Evolutionary conservation across 2,888 invertebrate genomes (phyloP).

Genomic region (Drosophila leonis): DNA sequence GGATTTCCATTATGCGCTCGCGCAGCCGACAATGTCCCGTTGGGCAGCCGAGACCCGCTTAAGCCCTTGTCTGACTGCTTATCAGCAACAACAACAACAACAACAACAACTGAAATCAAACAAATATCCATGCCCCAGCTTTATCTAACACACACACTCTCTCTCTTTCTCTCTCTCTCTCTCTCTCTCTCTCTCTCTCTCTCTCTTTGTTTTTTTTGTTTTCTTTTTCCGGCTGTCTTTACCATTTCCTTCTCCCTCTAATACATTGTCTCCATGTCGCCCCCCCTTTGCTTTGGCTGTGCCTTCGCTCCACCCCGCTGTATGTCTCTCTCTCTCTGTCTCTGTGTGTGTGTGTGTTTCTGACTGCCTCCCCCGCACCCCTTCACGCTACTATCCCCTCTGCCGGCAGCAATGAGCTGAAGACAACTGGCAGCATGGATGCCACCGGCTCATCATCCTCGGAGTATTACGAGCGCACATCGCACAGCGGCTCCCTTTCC

Average conservation of each 20-base stretch:
- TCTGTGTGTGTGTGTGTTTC: slow-evolving; percentile 18
- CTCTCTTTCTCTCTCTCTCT: slow-evolving; percentile 32
- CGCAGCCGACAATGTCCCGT: slow-evolving; percentile 30
- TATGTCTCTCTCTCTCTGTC: slow-evolving; percentile 1
- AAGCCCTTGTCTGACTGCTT: slow-evolving; percentile 61
- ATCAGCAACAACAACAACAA: slow-evolving; percentile 47
- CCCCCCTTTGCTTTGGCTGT: slow-evolving; percentile 15
- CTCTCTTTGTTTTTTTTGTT: slow-evolving; percentile 9
- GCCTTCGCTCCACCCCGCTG: background rate
- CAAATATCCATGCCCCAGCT: slow-evolving; percentile 59
- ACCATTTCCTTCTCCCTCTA: slow-evolving; percentile 16
- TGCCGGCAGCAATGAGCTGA: slow-evolving; percentile 65
- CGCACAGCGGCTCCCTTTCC: slow-evolving; percentile 83
- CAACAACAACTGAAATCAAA: slow-evolving; percentile 24
- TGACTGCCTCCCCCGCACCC: slow-evolving; percentile 21
- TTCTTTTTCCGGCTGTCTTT: slow-evolving; percentile 10
- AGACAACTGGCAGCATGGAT: slow-evolving; percentile 75
- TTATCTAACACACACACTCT: slow-evolving; percentile 67
- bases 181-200: slow-evolving; percentile 38
- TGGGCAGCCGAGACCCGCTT: slow-evolving; percentile 42
- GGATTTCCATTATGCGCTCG: slow-evolving; percentile 57
- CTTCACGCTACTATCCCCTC: slow-evolving; percentile 10
- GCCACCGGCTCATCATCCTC: slow-evolving; percentile 69
- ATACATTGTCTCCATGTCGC: slow-evolving; percentile 26
- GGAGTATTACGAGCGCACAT: slow-evolving; percentile 75